A percentile compares a stretch with the other conserved stretches of the same genome.
Conservation (phyloP, 2,888 invertebrate species). For the Xanthorhoe spadicearia region DNA sequence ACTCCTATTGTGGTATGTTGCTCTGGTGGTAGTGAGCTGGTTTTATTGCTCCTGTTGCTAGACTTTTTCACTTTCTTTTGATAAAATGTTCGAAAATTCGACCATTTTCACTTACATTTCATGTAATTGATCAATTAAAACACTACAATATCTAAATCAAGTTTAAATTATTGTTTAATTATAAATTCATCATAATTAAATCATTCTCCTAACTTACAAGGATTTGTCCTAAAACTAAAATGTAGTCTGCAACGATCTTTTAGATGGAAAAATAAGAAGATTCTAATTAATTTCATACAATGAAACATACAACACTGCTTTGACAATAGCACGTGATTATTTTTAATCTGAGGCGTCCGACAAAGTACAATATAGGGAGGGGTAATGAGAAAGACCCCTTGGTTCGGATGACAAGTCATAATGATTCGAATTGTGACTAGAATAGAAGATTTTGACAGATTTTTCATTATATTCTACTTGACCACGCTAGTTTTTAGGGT, state of each 20-base stretch:
- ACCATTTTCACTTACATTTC: neutral
- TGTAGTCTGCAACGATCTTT: neutral
- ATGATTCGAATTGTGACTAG: neutral
- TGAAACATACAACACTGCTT: slow-evolving; percentile 25
- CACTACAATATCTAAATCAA: too few relatives aligned
- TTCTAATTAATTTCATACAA: slow-evolving; percentile 8
- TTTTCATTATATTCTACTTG: too few relatives aligned
- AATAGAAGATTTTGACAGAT: too few relatives aligned
- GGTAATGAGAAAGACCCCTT: slow-evolving; percentile 13
- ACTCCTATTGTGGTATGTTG: slow-evolving; percentile 61
- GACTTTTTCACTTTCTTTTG: slow-evolving; percentile 9
- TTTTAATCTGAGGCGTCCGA: slow-evolving; percentile 32
- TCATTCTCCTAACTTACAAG: too few relatives aligned
- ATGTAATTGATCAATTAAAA: neutral
- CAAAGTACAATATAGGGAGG: slow-evolving; percentile 14
- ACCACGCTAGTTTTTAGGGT: too few relatives aligned
- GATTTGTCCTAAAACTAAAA: neutral
- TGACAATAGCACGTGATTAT: slow-evolving; percentile 36
- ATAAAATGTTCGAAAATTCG: neutral
- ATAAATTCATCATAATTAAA: too few relatives aligned
- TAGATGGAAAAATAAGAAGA: neutral
- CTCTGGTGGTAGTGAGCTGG: slow-evolving; percentile 58
- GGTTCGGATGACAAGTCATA: neutral
- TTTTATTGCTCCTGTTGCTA: slow-evolving; percentile 42
- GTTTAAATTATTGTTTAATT: too few relatives aligned